phyloP scores from a whole-genome alignment of 1,140 invertebrate species.

The Calephelis virginiensis region DNA sequence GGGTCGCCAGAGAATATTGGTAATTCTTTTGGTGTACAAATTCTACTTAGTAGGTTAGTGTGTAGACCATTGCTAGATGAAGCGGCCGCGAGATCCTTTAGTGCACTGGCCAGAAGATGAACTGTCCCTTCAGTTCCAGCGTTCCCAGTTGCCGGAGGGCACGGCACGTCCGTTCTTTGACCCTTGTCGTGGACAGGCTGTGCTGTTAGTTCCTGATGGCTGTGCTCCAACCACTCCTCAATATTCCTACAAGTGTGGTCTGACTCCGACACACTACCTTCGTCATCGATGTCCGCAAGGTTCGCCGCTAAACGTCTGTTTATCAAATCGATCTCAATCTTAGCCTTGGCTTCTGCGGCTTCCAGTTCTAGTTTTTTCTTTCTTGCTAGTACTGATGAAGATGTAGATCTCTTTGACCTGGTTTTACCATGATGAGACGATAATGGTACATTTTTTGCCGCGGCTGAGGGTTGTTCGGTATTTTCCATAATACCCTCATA shows the following conservation, averaged over 20 bases:
- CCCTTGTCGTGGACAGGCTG: no score
- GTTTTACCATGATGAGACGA: conserved; percentile 1
- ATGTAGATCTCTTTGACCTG: conserved; percentile 15
- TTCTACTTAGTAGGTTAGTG: not conserved
- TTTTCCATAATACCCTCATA: not conserved
- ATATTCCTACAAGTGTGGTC: not conserved
- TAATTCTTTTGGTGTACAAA: conserved; percentile 26
- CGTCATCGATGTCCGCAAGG: conserved; percentile 5
- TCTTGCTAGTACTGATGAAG: conserved; percentile 6
- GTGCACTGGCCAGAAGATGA: not conserved
- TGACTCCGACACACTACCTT: conserved; percentile 14
- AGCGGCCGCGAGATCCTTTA: conserved; percentile 8
- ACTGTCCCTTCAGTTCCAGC: no score
- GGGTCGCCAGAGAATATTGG: conserved; percentile 28
- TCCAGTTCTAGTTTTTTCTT: conserved; percentile 13
- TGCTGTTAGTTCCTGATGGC: no score
- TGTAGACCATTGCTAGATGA: conserved; percentile 5
- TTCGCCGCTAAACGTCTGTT: conserved; percentile 13
- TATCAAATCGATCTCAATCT: conserved; percentile 14
- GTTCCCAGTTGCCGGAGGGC: no score
- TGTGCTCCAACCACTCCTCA: no score
- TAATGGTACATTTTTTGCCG: not conserved
- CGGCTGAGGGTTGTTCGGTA: not conserved
- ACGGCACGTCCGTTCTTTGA: no score
- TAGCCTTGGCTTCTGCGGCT: conserved; percentile 21